phyloP scores from a whole-genome alignment of 2,113 vertebrate genomes.

The Campylorhamphus procurvoides region DNA sequence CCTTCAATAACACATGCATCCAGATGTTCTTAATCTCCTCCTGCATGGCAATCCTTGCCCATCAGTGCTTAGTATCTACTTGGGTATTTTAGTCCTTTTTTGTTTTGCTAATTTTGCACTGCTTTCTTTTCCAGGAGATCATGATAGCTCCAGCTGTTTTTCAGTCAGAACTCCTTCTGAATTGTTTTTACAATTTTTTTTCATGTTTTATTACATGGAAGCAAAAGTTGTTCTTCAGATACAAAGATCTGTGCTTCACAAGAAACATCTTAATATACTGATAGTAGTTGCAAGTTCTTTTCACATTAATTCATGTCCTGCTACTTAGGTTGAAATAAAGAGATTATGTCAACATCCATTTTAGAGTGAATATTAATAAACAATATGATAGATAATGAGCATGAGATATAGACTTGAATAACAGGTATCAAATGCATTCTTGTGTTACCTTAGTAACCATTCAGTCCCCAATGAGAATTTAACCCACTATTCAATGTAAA shows the following conservation, averaged over 20 bases:
- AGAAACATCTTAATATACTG: neutral
- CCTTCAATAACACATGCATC: neutral
- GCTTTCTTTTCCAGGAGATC: neutral
- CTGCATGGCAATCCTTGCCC: neutral
- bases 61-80: neutral
- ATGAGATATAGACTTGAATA: slow-evolving; percentile 21
- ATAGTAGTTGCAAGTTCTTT: neutral
- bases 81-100: neutral
- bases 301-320: neutral
- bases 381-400: slow-evolving; percentile 8
- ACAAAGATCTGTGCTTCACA: neutral
- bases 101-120: neutral
- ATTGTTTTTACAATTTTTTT: neutral
- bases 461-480: neutral
- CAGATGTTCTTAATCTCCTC: neutral
- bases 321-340: neutral
- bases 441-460: slow-evolving; percentile 56
- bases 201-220: neutral
- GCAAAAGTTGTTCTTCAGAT: neutral
- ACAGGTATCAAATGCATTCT: neutral
- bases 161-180: neutral
- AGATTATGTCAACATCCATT: neutral
- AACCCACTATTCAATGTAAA: neutral
- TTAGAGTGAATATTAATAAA: slow-evolving; percentile 31
- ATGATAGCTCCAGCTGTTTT: neutral